Percentiles rank a stretch among this genome's conserved stretches.
phyloP scores from a whole-genome alignment of 2,113 vertebrate species.

The Eupsittula cactorum region DNA sequence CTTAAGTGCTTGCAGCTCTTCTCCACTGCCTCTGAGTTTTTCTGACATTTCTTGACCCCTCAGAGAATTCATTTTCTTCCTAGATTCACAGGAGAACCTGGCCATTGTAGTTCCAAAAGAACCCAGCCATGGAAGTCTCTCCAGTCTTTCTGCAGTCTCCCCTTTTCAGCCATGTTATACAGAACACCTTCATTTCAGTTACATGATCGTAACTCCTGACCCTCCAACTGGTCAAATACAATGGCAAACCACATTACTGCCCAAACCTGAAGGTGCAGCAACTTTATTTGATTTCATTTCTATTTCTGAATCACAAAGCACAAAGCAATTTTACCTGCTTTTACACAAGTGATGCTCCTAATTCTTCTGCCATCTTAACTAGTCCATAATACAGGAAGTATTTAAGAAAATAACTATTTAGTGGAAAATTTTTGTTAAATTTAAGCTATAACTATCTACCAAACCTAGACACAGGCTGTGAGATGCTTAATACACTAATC shows the following conservation, averaged over 20 bases:
- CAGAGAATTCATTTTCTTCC: not conserved
- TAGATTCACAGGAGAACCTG: not conserved
- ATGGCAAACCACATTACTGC: not conserved
- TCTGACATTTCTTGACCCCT: not conserved
- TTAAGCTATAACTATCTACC: not conserved
- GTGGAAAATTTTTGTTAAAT: not conserved
- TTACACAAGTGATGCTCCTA: not conserved
- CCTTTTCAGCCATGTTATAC: not conserved
- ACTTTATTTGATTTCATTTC: not conserved
- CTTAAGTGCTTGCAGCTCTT: not conserved
- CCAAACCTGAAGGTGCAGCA: not conserved
- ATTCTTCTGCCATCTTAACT: not conserved
- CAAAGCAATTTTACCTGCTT: not conserved
- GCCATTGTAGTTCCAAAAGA: not conserved
- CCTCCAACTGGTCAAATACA: not conserved
- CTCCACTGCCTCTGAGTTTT: not conserved
- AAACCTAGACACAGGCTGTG: not conserved
- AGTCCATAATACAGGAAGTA: not conserved
- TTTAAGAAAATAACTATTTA: not conserved
- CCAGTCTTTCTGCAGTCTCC: not conserved
- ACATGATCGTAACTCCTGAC: accelerated
- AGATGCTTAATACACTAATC: not conserved
- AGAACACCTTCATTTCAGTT: not conserved
- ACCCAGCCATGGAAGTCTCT: not conserved
- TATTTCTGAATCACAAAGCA: not conserved